Conservation (phyloP, 2,888 invertebrate species). For the Orthosia cruda region DNA sequence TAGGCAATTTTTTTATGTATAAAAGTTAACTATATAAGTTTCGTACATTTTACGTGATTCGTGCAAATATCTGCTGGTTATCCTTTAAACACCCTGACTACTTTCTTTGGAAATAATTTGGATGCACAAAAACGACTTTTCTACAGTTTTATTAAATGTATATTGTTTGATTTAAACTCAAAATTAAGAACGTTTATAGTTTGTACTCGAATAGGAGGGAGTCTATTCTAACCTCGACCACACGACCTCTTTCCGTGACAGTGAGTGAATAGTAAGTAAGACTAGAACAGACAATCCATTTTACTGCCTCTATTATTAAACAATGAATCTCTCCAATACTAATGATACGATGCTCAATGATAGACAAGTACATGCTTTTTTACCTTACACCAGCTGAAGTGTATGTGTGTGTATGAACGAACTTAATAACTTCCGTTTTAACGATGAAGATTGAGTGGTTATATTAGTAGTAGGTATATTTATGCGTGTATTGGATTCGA, state of each 20-base stretch:
- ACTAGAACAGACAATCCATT: background rate
- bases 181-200: background rate
- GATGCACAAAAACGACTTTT: too few relatives aligned
- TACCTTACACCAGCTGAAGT: constrained; percentile 16
- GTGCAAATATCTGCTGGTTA: too few relatives aligned
- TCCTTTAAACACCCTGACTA: too few relatives aligned
- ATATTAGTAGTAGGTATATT: constrained; percentile 27
- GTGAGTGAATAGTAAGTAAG: constrained; percentile 12
- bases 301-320: constrained; percentile 19
- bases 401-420: constrained; percentile 23
- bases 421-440: constrained; percentile 49
- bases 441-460: constrained; percentile 35
- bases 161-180: background rate
- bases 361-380: constrained; percentile 46
- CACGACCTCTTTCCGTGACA: constrained; percentile 29
- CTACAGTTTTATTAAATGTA: too few relatives aligned
- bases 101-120: too few relatives aligned
- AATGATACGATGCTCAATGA: constrained; percentile 11
- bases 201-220: constrained; percentile 5
- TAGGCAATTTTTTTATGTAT: too few relatives aligned
- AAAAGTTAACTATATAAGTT: too few relatives aligned
- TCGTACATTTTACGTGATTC: too few relatives aligned
- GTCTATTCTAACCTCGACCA: constrained; percentile 12
- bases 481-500: constrained; percentile 29
- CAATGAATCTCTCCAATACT: constrained; percentile 19